Conservation (phyloP, 2,888 invertebrate genomes). For the Scaeva pyrastri region DNA sequence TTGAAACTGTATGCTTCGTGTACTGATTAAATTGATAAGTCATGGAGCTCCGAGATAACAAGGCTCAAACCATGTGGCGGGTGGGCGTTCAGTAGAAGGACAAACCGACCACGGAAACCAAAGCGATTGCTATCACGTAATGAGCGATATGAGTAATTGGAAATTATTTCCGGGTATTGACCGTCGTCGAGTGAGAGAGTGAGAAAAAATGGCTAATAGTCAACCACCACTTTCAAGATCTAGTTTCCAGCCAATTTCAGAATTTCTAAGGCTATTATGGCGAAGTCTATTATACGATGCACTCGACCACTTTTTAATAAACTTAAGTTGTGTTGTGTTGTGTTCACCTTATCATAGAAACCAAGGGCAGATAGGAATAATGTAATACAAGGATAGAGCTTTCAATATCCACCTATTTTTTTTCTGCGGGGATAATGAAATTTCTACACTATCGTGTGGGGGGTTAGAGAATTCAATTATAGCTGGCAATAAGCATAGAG, state of each 20-base stretch:
- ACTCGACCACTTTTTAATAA: slow-evolving; percentile 44
- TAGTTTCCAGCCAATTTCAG: not conserved
- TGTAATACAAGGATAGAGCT: too few relatives aligned
- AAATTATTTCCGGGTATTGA: slow-evolving; percentile 26
- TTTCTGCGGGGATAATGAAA: too few relatives aligned
- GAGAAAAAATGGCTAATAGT: not conserved
- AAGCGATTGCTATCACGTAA: slow-evolving; percentile 7
- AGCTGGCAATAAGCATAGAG: slow-evolving; percentile 1
- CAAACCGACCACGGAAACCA: not conserved
- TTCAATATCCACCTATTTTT: too few relatives aligned
- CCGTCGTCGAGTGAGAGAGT: not conserved
- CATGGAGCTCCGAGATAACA: slow-evolving; percentile 15
- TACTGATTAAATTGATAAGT: slow-evolving; percentile 24
- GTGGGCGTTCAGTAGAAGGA: too few relatives aligned
- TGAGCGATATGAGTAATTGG: slow-evolving; percentile 19
- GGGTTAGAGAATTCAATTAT: slow-evolving; percentile 23
- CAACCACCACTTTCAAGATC: not conserved
- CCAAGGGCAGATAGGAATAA: not conserved
- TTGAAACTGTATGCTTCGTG: not conserved
- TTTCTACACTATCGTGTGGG: too few relatives aligned
- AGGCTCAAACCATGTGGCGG: not conserved
- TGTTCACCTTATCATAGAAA: not conserved
- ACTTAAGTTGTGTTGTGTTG: not conserved
- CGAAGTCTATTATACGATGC: not conserved
- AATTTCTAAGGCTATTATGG: not conserved